These are phyloP conservation scores for Melanotaenia trifasciata DNA, from an alignment of 2,797 vertebrate species.

Conservation along the genomic window DNA sequence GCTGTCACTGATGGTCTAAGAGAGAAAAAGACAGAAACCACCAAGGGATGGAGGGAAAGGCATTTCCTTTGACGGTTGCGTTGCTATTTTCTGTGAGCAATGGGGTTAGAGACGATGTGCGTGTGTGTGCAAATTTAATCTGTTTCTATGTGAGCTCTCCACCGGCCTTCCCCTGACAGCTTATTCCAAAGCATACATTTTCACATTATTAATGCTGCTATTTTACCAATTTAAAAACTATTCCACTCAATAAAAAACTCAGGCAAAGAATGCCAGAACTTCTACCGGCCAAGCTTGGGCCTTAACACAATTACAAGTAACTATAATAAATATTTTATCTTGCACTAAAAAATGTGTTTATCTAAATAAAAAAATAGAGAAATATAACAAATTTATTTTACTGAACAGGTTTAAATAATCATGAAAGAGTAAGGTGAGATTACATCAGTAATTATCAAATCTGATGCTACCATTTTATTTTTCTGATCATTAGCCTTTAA, in stretches of 20 bases:
- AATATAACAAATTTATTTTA: no score
- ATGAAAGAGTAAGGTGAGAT: background rate
- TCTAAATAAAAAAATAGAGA: background rate
- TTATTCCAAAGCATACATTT: slow-evolving; percentile 20
- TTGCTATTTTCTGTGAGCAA: slow-evolving; percentile 13
- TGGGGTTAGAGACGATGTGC: slow-evolving; percentile 12
- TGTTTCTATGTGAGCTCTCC: slow-evolving; percentile 8
- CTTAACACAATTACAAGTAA: background rate
- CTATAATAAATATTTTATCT: background rate
- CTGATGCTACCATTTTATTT: background rate
- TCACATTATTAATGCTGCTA: slow-evolving; percentile 18
- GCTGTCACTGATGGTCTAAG: slow-evolving; percentile 91
- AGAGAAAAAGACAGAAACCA: slow-evolving; percentile 45
- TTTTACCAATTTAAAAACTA: slow-evolving; percentile 51
- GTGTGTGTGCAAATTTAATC: slow-evolving; percentile 22
- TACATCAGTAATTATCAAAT: background rate
- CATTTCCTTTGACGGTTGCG: slow-evolving; percentile 46
- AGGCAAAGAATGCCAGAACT: slow-evolving; percentile 30
- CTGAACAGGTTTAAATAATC: background rate
- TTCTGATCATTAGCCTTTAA: background rate
- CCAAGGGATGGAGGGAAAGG: slow-evolving; percentile 41
- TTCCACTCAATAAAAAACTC: background rate
- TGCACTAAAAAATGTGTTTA: background rate
- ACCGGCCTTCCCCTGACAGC: slow-evolving; percentile 6
- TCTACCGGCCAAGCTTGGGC: background rate